Conservation (phyloP, 1,140 invertebrate species). For the Bombus waltoni region DNA sequence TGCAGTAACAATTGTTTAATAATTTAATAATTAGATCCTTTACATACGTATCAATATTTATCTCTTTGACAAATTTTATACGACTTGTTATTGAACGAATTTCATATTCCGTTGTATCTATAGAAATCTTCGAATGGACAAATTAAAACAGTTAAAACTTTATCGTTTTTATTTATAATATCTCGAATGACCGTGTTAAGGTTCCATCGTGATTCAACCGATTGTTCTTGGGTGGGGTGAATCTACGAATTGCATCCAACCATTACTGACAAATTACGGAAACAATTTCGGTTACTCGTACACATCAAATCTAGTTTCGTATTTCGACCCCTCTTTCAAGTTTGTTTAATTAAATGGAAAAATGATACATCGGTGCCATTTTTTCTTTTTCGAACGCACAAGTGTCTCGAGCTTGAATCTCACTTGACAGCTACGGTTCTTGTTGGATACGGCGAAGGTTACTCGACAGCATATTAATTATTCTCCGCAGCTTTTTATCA, state of each 20-base stretch:
- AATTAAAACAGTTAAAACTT: neutral
- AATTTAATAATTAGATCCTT: neutral
- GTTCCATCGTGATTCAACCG: neutral
- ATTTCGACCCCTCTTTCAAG: neutral
- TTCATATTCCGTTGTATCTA: neutral
- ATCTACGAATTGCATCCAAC: neutral
- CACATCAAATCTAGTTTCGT: neutral
- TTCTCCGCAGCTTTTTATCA: constrained; percentile 10
- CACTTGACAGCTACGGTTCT: constrained; percentile 13
- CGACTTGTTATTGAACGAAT: neutral
- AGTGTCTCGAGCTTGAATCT: neutral
- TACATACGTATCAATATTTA: too few relatives aligned
- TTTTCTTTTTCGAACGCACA: neutral
- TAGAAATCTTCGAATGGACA: neutral
- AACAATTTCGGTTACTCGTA: too few relatives aligned
- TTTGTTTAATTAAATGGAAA: neutral
- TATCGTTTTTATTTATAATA: neutral
- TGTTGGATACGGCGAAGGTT: constrained; percentile 1
- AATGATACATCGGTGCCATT: neutral
- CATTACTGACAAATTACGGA: neutral
- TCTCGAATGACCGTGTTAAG: neutral
- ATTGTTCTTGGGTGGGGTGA: neutral
- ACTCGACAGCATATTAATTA: constrained; percentile 36
- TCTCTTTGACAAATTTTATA: too few relatives aligned
- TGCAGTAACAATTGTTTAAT: neutral